Base-by-base conservation (phyloP, 2,888 invertebrate genomes). In the Oxystoma pomonae region DNA sequence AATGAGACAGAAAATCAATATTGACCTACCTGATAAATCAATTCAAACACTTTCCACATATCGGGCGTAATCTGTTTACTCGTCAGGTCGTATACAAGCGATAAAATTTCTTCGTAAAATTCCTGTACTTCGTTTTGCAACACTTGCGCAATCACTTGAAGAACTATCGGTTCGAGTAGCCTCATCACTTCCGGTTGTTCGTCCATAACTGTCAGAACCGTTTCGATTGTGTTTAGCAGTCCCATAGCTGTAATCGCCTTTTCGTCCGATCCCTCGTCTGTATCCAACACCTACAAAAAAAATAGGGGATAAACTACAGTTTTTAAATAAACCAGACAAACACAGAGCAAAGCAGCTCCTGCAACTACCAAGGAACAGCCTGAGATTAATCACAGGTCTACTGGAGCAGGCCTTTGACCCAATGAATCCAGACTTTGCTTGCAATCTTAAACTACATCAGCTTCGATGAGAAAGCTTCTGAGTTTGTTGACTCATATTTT, bases 241-340 rank as follows among this genome's bases (percentile, higher is more conserved):
- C 98, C 97, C 93, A 98, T 96, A 0, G 98, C 96, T 1, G 96
- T 94, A 61, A 98, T 94, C 5, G 97, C 96, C 76, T 96, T 96
- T 78, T 98, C 98, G 73, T 98, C 98, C 0, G 92, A 90, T 1
- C 92, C 92, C 71, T 91, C 90, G 73, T 93, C 92, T 0, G 90
- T 90, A 77, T 92, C 92, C 3, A 94, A 77, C 2, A 80, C 35
- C 35, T 35, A 35, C 3, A 35, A 35, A 35, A 7, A 35, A 35
- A 35, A n/a, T n/a, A n/a, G n/a, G n/a, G n/a, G n/a, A n/a, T n/a
- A n/a, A n/a, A n/a, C n/a, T n/a, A n/a, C n/a, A n/a, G n/a, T n/a
- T n/a, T n/a, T n/a, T n/a, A n/a, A n/a, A n/a, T n/a, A n/a, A n/a
- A n/a, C n/a, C n/a, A n/a, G n/a, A n/a, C n/a, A n/a, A n/a, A n/a